These are phyloP conservation scores for Mamestra configurata DNA, from an alignment of 1,140 invertebrate genomes.

Conservation along the genomic window DNA sequence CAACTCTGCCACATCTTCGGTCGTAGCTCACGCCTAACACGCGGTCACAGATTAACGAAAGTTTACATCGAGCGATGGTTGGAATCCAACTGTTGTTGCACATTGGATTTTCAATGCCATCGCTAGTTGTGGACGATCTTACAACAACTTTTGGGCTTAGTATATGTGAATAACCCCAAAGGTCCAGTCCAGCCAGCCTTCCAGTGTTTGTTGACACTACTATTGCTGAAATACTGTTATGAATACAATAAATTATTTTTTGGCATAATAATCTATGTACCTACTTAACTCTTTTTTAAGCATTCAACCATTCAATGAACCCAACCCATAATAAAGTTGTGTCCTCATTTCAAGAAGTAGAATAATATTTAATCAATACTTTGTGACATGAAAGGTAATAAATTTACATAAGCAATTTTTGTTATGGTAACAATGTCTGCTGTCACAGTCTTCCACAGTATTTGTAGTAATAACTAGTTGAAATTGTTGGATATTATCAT, in stretches of 20 bases:
- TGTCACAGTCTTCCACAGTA: neutral
- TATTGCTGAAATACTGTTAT: conserved; percentile 21
- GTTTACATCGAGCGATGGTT: conserved; percentile 82
- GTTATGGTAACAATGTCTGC: conserved; percentile 2
- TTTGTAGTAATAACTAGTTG: neutral
- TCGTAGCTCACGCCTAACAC: conserved; percentile 54
- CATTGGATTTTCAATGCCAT: conserved; percentile 84
- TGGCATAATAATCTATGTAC: neutral
- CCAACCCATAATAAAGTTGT: neutral
- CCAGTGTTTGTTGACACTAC: conserved; percentile 17
- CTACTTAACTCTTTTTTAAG: neutral
- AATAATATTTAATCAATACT: conserved; percentile 16
- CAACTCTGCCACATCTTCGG: conserved; percentile 68
- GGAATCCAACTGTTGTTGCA: conserved; percentile 80
- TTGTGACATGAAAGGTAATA: conserved; percentile 7
- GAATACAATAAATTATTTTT: neutral
- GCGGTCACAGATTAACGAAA: conserved; percentile 64
- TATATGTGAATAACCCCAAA: conserved; percentile 48
- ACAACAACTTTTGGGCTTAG: conserved; percentile 62
- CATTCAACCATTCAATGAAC: neutral
- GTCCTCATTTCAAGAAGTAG: neutral
- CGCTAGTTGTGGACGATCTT: conserved; percentile 83
- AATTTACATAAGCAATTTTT: conserved; percentile 1
- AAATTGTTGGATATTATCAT: neutral
- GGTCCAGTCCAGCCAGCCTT: conserved; percentile 39